These are phyloP conservation scores for Chaetorhynchus papuensis DNA, from an alignment of 2,113 vertebrate genomes.

Conservation along the genomic window DNA sequence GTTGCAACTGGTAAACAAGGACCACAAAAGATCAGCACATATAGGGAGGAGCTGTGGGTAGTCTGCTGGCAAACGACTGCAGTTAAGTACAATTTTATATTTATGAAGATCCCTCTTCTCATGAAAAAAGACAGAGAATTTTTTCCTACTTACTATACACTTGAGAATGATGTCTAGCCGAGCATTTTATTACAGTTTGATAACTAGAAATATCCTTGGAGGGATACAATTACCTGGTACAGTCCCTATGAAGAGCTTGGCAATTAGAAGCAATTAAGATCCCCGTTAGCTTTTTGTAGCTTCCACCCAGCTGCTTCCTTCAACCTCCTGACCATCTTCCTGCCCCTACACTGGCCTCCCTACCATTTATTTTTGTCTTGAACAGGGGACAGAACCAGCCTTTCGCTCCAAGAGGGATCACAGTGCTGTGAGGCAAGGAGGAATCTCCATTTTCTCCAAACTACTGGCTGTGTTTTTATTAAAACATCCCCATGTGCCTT, in stretches of 20 bases:
- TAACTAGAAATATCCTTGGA: neutral
- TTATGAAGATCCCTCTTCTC: neutral
- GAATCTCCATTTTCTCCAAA: neutral
- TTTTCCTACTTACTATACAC: neutral
- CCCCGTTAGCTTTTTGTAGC: fast-evolving
- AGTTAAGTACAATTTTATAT: neutral
- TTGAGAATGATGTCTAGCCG: neutral
- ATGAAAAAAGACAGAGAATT: neutral
- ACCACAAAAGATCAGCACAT: neutral
- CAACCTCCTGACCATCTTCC: neutral
- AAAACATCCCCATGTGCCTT: neutral
- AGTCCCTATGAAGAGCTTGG: neutral
- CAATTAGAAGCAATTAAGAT: neutral
- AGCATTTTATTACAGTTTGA: neutral
- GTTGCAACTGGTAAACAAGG: neutral
- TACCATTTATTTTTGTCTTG: neutral
- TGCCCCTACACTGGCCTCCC: neutral
- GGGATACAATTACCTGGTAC: neutral
- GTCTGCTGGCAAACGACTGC: neutral
- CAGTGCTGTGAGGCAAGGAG: neutral
- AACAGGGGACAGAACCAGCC: neutral
- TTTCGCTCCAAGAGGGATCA: neutral
- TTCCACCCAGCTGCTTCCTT: neutral
- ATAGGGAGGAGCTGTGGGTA: neutral
- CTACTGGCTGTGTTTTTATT: neutral